Base-by-base conservation (phyloP, 2,888 invertebrate species). In the Ormyrus pomaceus region DNA sequence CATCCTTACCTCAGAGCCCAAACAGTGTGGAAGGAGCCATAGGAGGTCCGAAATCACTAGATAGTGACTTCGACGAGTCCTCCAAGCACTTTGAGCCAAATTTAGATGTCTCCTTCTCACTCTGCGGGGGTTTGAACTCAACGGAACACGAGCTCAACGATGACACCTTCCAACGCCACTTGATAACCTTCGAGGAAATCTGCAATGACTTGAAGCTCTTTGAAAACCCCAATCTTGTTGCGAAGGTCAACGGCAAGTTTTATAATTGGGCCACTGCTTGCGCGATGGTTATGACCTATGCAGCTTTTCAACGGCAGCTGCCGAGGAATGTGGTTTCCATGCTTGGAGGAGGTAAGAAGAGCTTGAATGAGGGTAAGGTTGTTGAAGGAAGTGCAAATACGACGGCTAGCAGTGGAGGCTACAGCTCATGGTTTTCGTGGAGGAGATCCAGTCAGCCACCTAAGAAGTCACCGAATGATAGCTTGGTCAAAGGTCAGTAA, bases 1-100 rank as follows among this genome's bases (percentile, higher is more conserved):
- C 97, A 58, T 98, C 98, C 72, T 92, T 99, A 85, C 97, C 98
- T 8, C 98, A 98, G 89, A 98, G 98, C 69, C 97, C 97, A 19
- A 96, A 96, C 87, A 97, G 97, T 82, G 95, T 96, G 79, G 97
- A 96, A 85, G 96, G 96, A 45, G 95, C 95, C 79, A 91, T 92
- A 46, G 91, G 92, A 46, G 92, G 92, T n/a, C 92, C 93, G 11
- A 95, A 95, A 87, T 94, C 94, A n/a, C 90, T 96, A 64, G 96
- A 96, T 90, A 96, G 96, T 7, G 96, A 96, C 89, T 96, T 95
- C 88, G 96, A 97, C 82, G 96, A 96, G 86, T 92, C 93, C 62
- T 92, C 93, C 62, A 82, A 82, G 69, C 77, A 80, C 7, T 79
- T 77, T n/a, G 81, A 81, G 51, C 62, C 78, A 5, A 70, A 19